Percentiles rank a stretch among this genome's conserved stretches.
Evolutionary conservation across 2,888 invertebrate species (phyloP).

Genomic region (Tinea pellionella): DNA sequence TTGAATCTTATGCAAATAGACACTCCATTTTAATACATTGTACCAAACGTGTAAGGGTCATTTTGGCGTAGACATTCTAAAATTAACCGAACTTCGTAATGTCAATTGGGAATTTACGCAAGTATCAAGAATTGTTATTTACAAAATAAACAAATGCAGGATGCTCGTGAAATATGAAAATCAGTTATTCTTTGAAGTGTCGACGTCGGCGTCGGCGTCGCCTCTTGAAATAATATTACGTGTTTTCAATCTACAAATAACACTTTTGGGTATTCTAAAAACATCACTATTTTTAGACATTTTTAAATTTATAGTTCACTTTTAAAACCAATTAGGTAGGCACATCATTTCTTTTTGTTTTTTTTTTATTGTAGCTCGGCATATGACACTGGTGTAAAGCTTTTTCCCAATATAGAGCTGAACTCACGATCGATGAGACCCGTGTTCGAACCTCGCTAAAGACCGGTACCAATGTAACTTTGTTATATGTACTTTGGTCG

Average conservation of each 20-base stretch:
- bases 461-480: too few species aligned
- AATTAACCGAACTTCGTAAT: neutral
- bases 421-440: too few species aligned
- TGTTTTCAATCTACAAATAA: neutral
- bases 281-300: neutral
- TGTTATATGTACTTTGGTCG: too few species aligned
- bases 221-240: neutral
- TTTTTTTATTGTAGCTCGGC: too few species aligned
- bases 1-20: neutral
- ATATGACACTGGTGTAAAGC: too few species aligned
- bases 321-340: neutral
- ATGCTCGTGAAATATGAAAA: neutral
- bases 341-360: neutral
- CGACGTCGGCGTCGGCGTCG: neutral
- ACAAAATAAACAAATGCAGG: neutral
- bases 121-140: neutral
- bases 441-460: too few species aligned
- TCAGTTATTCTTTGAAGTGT: neutral
- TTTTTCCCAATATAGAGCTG: too few species aligned
- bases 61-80: neutral
- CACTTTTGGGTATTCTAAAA: neutral
- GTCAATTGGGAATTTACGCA: neutral
- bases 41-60: neutral
- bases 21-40: neutral
- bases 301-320: neutral